Evolutionary conservation across 2,797 vertebrate genomes (phyloP).

Genomic region (Nyctibius grandis): DNA sequence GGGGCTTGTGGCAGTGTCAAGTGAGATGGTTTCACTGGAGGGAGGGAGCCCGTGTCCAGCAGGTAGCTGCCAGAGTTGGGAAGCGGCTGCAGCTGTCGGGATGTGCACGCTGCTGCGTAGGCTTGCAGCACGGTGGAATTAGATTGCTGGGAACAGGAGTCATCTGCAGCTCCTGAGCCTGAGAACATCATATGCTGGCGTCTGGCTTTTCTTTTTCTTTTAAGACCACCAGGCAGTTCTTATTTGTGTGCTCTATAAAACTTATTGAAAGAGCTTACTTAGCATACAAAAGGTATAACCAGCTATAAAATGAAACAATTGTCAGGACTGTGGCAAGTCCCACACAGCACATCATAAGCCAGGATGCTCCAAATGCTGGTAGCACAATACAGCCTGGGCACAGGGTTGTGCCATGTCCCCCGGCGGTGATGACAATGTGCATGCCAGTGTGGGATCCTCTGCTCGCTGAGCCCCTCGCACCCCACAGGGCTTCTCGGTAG

Average conservation of each 20-base stretch:
- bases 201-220: conserved; percentile 24
- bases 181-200: not conserved
- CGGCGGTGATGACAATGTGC: fast-evolving
- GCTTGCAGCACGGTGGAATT: not conserved
- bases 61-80: not conserved
- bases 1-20: not conserved
- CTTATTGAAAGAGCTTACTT: not conserved
- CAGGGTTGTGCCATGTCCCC: not conserved
- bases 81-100: conserved; percentile 8
- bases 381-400: not conserved
- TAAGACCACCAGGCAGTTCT: not conserved
- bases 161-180: not conserved
- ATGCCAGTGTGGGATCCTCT: not conserved
- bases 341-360: not conserved
- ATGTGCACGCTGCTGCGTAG: not conserved
- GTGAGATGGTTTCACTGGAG: not conserved
- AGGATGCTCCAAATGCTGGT: not conserved
- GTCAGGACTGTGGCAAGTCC: not conserved
- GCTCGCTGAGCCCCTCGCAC: fast-evolving
- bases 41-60: not conserved
- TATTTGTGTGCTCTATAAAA: not conserved
- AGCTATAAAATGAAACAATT: not conserved
- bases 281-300: not conserved
- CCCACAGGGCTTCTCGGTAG: not conserved
- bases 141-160: conserved; percentile 24